Conservation (phyloP, 2,797 vertebrate genomes). For the Uromys caudimaculatus region DNA sequence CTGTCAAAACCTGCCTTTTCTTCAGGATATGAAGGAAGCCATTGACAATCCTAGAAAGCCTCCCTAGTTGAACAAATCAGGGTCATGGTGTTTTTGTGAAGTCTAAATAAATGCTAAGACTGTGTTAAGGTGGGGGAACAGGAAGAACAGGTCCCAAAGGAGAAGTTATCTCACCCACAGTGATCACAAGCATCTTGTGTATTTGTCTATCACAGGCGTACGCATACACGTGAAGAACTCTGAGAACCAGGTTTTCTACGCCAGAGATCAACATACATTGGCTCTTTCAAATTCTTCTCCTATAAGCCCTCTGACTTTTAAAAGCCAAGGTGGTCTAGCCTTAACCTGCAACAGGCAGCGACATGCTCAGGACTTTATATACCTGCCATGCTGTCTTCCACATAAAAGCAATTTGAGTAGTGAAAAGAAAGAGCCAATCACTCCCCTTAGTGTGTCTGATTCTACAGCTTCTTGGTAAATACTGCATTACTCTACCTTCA, state of each 20-base stretch:
- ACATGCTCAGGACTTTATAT: background rate
- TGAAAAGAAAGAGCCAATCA: background rate
- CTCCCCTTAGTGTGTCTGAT: background rate
- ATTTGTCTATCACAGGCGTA: background rate
- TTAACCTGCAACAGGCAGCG: background rate
- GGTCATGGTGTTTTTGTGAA: background rate
- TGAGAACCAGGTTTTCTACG: conserved; percentile 18
- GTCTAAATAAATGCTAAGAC: background rate
- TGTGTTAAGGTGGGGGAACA: background rate
- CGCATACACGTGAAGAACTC: background rate
- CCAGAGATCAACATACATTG: background rate
- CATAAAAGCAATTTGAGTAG: background rate
- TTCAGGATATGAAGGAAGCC: conserved; percentile 16
- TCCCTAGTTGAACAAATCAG: background rate
- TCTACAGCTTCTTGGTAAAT: background rate
- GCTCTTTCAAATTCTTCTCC: background rate
- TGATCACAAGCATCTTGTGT: background rate
- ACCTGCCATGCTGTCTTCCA: background rate
- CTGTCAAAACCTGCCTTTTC: conserved; percentile 25
- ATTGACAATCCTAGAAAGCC: background rate
- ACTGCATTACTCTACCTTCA: background rate
- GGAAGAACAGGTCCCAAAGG: background rate
- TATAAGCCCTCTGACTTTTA: background rate
- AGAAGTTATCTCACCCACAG: background rate
- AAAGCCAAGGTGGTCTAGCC: background rate